Evolutionary conservation across 1,140 invertebrate species (phyloP).

Genomic region (Zaprionus ghesquierei): DNA sequence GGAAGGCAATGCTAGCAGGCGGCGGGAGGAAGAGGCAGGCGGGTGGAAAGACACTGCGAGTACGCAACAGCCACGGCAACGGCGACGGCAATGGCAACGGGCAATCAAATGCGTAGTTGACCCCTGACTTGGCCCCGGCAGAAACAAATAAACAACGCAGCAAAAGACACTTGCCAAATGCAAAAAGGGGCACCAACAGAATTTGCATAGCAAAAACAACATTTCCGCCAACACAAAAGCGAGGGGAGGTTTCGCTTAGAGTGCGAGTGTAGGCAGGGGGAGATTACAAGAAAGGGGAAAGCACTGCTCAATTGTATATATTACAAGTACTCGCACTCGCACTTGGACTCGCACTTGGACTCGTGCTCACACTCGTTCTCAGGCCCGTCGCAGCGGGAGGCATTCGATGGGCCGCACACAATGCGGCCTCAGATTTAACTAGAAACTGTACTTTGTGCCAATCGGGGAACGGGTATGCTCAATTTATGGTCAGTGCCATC

Average conservation of each 20-base stretch:
- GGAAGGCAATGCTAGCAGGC: too few relatives aligned
- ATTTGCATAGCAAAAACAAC: conserved; percentile 57
- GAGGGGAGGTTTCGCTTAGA: conserved; percentile 24
- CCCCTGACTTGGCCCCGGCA: conserved; percentile 45
- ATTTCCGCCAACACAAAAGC: conserved; percentile 53
- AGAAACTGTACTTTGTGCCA: conserved; percentile 58
- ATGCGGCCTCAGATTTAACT: conserved; percentile 55
- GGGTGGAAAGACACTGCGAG: conserved; percentile 1
- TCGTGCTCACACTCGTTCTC: conserved; percentile 22
- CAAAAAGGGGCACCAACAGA: conserved; percentile 36
- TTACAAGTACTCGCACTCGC: conserved; percentile 25
- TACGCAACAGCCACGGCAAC: conserved; percentile 29
- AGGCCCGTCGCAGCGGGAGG: conserved; percentile 43
- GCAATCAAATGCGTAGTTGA: conserved; percentile 60
- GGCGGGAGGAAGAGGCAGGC: not conserved
- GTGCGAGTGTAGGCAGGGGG: not conserved
- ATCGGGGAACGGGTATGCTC: conserved; percentile 22
- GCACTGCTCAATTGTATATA: conserved; percentile 31
- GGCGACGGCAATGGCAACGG: conserved; percentile 5
- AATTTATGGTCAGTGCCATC: conserved; percentile 49
- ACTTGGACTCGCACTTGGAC: conserved; percentile 7
- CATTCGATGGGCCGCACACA: conserved; percentile 57
- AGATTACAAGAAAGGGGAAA: not conserved
- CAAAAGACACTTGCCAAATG: conserved; percentile 51
- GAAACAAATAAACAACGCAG: conserved; percentile 52